Percentiles rank a stretch among this genome's conserved stretches.
Evolutionary conservation across 1,140 invertebrate species (phyloP).

Genomic region (Pentalonia nigronervosa): DNA sequence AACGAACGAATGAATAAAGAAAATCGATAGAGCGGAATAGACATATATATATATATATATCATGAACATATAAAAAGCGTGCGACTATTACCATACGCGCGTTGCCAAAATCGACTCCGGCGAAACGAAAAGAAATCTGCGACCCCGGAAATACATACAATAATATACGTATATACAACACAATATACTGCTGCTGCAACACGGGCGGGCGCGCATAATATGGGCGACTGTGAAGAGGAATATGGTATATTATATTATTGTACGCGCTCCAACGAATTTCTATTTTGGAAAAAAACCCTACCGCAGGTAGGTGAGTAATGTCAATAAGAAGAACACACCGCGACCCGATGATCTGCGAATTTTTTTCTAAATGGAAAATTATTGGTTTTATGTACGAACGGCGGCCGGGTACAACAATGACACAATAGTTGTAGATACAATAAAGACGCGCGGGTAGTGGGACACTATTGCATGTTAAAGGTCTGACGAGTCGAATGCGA

Average conservation of each 20-base stretch:
- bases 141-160: not conserved
- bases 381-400: too few species aligned
- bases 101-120: constrained; percentile 24
- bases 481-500: not conserved
- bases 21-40: constrained; percentile 15
- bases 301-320: not conserved
- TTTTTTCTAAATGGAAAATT: not conserved
- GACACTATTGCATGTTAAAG: not conserved
- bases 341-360: not conserved
- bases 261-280: not conserved
- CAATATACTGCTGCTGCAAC: not conserved
- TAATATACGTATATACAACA: too few species aligned
- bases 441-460: not conserved
- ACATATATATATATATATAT: not conserved
- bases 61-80: not conserved
- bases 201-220: not conserved
- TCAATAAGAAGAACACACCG: not conserved
- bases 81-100: not conserved
- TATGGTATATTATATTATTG: not conserved
- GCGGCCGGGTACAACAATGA: too few species aligned
- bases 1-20: not conserved
- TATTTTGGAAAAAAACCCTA: not conserved
- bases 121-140: not conserved
- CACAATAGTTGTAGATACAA: too few species aligned
- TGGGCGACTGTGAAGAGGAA: not conserved